A percentile compares a stretch with the other conserved stretches of the same genome.
These are phyloP conservation scores for Empidonax alnorum DNA, from an alignment of 2,113 vertebrate species.

Conservation along the genomic window DNA sequence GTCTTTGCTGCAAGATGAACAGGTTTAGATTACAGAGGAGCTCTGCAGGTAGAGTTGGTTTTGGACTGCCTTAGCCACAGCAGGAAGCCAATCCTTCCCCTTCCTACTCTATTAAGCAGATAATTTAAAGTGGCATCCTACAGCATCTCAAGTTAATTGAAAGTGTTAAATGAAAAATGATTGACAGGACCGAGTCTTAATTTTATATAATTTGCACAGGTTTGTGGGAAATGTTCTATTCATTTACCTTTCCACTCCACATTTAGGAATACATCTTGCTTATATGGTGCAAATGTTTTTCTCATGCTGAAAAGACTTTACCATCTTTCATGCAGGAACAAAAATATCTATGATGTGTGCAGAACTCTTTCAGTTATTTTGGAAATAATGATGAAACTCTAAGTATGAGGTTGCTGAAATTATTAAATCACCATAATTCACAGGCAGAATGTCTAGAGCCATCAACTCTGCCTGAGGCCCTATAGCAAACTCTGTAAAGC, in stretches of 20 bases:
- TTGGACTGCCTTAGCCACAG: slow-evolving; percentile 26
- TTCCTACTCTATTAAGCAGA: slow-evolving; percentile 56
- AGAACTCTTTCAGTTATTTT: slow-evolving; percentile 32
- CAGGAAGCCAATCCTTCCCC: slow-evolving; percentile 43
- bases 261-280: background rate
- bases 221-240: slow-evolving; percentile 37
- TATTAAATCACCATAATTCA: slow-evolving; percentile 11
- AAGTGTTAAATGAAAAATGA: slow-evolving; percentile 57
- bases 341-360: background rate
- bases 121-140: slow-evolving; percentile 62
- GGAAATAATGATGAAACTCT: slow-evolving; percentile 2
- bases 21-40: slow-evolving; percentile 4
- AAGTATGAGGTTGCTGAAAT: slow-evolving; percentile 35
- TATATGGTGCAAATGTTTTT: background rate
- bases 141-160: slow-evolving; percentile 56
- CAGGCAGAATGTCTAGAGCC: background rate
- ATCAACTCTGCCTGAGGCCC: slow-evolving; percentile 7
- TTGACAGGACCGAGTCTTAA: slow-evolving; percentile 11
- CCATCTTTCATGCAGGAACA: background rate
- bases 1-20: background rate
- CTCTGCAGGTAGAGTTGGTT: slow-evolving; percentile 23
- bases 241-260: background rate
- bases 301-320: background rate
- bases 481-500: background rate
- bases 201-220: slow-evolving; percentile 8